Base-by-base conservation (phyloP, 2,888 invertebrate genomes). In the Andrena camellia region DNA sequence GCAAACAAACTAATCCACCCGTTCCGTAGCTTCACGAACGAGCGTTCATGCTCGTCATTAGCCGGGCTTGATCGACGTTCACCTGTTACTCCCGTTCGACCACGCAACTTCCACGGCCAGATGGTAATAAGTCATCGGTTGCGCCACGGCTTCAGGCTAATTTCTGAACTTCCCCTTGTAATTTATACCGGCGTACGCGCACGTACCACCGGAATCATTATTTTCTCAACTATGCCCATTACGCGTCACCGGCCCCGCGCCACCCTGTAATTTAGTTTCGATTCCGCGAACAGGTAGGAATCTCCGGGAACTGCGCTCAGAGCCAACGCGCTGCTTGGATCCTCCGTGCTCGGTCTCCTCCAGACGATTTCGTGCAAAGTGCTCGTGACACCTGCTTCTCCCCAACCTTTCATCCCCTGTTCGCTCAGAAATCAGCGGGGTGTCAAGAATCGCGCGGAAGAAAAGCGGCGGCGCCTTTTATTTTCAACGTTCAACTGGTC, bases 51-150 rank as follows among this genome's bases (percentile, higher is more conserved):
- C 60, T 42, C 63, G 69, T 79, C 66, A 82, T 82, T 82, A 66
- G 59, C 74, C 80, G 48, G 74, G 42, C 48, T 80, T 81, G 80
- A 80, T 81, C 79, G 81, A 81, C 81, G 79, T 81, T 68, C 79
- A 81, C 81, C 81, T 73, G 81, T 81, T 81, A 81, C 81, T 79
- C 68, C 17, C 67, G 78, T 52, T 64, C 63, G 57, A n/a, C 57
- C 68, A 26, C 63, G 68, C 73, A 68, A 63, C 57, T 71, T 63
- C 26, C 26, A 20, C 29, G n/a, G 23, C 62, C 29, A 31, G 20
- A 31, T 35, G 73, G 73, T 73, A 81, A 81, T 81, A 81, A 81
- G 81, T 81, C 81, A 79, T 81, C 52, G 73, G 73, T 73, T 59
- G 20, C 63, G 42, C 57, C 63, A 31, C 79, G 57, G 67, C 71